A percentile compares a stretch with the other conserved stretches of the same genome.
Conservation (phyloP, 2,113 vertebrate genomes). For the Pterocles gutturalis region DNA sequence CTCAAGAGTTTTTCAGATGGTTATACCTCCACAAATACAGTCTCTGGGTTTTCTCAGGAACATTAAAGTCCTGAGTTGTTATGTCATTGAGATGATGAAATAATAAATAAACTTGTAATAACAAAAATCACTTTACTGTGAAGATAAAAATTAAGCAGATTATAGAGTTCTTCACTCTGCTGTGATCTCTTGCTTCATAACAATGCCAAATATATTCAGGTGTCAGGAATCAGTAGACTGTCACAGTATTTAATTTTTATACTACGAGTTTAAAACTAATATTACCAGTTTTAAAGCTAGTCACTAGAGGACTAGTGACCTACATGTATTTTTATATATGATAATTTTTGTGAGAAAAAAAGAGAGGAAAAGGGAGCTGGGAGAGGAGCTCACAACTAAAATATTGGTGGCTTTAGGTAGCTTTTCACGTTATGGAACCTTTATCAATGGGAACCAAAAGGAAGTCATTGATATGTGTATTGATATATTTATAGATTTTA, state of each 20-base stretch:
- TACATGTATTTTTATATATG: neutral
- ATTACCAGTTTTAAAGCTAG: too few relatives aligned
- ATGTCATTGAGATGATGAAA: neutral
- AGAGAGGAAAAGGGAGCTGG: neutral
- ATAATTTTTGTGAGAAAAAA: neutral
- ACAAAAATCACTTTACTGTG: neutral
- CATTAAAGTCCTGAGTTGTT: neutral
- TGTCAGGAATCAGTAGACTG: neutral
- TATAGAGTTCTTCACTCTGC: neutral
- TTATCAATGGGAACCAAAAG: neutral
- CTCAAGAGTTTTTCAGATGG: neutral
- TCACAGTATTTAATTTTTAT: neutral
- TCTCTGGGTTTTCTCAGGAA: neutral
- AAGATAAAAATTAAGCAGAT: neutral
- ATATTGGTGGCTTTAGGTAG: neutral
- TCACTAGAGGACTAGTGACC: neutral
- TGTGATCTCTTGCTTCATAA: neutral
- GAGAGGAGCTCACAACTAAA: neutral
- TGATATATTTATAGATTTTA: too few relatives aligned
- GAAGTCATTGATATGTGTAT: neutral
- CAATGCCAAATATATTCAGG: neutral
- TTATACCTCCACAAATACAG: neutral
- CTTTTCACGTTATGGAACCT: neutral
- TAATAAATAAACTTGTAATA: neutral
- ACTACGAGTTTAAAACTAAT: neutral